Evolutionary conservation across 2,113 vertebrate genomes (phyloP).

Genomic region (Podarcis cretensis): DNA sequence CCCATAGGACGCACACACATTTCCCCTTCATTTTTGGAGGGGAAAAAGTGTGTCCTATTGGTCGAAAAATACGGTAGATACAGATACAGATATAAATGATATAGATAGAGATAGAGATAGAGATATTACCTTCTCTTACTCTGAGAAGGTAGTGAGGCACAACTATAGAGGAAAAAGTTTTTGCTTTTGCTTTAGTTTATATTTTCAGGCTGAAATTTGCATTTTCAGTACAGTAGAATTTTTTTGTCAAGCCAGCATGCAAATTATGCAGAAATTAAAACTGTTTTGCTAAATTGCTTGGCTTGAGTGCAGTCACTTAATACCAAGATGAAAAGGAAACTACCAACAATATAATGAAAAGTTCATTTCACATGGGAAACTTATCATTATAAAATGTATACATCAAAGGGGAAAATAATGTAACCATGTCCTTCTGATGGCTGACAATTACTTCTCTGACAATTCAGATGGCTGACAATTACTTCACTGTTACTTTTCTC

Average conservation of each 20-base stretch:
- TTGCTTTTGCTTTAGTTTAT: not conserved
- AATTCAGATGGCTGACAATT: not conserved
- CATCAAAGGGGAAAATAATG: not conserved
- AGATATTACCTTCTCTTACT: not conserved
- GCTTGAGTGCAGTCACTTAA: not conserved
- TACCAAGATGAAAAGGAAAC: not conserved
- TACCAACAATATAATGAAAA: not conserved
- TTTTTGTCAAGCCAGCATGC: not conserved
- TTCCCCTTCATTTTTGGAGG: too few relatives aligned
- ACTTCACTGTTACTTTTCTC: too few relatives aligned
- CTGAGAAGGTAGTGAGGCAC: not conserved
- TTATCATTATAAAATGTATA: rapidly evolving
- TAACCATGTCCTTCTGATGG: not conserved
- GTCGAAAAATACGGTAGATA: too few relatives aligned
- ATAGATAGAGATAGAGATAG: too few relatives aligned
- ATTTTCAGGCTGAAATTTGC: not conserved
- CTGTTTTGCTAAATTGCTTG: not conserved
- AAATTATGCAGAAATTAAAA: not conserved
- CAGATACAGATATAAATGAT: not conserved
- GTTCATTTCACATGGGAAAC: not conserved
- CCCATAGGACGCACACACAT: too few relatives aligned
- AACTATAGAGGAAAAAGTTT: not conserved
- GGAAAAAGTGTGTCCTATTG: too few relatives aligned
- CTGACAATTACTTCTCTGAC: not conserved
- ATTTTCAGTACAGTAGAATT: not conserved